A percentile compares a stretch with the other conserved stretches of the same genome.
phyloP scores from a whole-genome alignment of 2,113 vertebrate species.

The Neogobius melanostomus region DNA sequence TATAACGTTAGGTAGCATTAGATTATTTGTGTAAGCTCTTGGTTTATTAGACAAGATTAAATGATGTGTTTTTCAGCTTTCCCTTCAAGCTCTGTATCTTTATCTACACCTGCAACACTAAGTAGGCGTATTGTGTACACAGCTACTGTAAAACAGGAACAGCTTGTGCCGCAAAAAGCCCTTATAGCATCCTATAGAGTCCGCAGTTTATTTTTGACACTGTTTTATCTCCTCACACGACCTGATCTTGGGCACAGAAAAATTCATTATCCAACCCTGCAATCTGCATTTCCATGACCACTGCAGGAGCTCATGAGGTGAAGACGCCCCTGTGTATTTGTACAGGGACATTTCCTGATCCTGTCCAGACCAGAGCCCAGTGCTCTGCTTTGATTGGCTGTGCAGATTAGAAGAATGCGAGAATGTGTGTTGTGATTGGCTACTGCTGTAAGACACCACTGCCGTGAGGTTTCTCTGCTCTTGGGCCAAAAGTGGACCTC shows the following conservation, averaged over 20 bases:
- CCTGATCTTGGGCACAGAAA: constrained; percentile 21
- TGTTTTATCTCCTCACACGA: constrained; percentile 34
- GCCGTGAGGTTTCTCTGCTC: constrained; percentile 35
- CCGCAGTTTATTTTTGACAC: constrained; percentile 6
- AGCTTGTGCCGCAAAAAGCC: neutral
- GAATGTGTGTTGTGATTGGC: constrained; percentile 58
- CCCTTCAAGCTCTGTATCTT: neutral
- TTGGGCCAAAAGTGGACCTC: constrained; percentile 42
- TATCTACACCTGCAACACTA: neutral
- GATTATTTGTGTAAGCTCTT: neutral
- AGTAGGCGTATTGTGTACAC: neutral
- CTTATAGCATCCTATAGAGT: constrained; percentile 4
- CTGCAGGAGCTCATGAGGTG: constrained; percentile 39
- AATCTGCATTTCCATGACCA: constrained; percentile 34
- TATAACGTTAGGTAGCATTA: neutral
- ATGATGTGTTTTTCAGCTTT: too few species aligned
- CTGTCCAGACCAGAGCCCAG: constrained; percentile 34
- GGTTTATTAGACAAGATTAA: too few species aligned
- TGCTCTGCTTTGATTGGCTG: constrained; percentile 59
- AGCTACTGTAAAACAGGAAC: neutral
- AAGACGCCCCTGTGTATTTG: constrained; percentile 58
- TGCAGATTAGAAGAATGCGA: constrained; percentile 51
- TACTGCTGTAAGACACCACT: constrained; percentile 41
- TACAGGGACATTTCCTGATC: constrained; percentile 32
- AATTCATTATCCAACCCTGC: constrained; percentile 23